Evolutionary conservation across 2,888 invertebrate species (phyloP).

Genomic region (Tenthredo amoena): DNA sequence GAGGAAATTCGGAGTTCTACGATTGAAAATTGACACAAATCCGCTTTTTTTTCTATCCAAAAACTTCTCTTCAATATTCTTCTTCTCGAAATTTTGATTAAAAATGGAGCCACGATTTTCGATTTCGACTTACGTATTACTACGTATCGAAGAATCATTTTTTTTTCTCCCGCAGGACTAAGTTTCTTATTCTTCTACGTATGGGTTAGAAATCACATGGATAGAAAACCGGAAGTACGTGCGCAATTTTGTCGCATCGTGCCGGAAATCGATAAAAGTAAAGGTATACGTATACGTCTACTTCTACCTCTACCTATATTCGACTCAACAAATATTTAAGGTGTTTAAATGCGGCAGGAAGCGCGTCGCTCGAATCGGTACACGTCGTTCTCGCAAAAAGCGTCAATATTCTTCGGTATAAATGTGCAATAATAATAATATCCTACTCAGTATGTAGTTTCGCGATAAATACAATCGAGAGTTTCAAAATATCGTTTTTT

Average conservation of each 20-base stretch:
- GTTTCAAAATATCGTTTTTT: neutral
- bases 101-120: too few relatives aligned
- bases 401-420: neutral
- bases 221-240: conserved; percentile 40
- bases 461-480: neutral
- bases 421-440: neutral
- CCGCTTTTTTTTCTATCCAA: neutral
- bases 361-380: neutral
- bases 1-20: neutral
- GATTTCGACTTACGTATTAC: too few relatives aligned
- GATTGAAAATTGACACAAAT: too few relatives aligned
- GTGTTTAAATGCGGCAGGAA: conserved; percentile 29
- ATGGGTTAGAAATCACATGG: neutral
- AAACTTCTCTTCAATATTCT: too few relatives aligned
- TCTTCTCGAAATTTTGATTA: neutral
- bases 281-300: neutral
- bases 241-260: conserved; percentile 17
- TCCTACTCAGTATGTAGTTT: neutral
- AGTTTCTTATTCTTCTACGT: neutral
- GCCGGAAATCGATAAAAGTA: conserved; percentile 36
- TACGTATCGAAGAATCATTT: neutral
- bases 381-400: neutral
- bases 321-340: conserved; percentile 33
- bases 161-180: neutral
- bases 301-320: neutral